Evolutionary conservation across 2,797 vertebrate species (phyloP).

Genomic region (Dromococcyx pavoninus): DNA sequence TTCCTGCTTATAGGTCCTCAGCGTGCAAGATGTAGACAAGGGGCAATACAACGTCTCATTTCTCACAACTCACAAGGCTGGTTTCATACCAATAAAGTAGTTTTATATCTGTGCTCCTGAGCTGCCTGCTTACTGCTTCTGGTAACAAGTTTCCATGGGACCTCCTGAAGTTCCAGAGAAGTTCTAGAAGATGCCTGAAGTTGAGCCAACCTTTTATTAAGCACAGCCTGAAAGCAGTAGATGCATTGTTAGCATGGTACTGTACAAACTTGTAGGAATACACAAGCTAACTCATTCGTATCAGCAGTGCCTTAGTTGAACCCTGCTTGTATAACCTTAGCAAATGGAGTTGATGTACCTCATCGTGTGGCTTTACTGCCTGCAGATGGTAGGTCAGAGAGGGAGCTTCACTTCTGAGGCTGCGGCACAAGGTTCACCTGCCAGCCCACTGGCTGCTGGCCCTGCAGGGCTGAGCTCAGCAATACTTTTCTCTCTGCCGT

Average conservation of each 20-base stretch:
- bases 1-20: not conserved
- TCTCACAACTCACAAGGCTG: not conserved
- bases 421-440: not conserved
- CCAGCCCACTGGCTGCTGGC: not conserved
- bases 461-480: not conserved
- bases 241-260: not conserved
- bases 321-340: not conserved
- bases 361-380: not conserved
- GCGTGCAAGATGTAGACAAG: not conserved
- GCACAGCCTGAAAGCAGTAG: not conserved
- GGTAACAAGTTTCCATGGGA: not conserved
- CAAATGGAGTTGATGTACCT: fast-evolving
- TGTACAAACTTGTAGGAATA: not conserved
- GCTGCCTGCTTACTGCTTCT: fast-evolving
- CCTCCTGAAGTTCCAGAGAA: not conserved
- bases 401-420: not conserved
- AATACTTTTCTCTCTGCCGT: not conserved
- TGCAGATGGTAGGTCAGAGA: not conserved
- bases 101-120: not conserved
- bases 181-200: not conserved
- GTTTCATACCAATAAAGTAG: not conserved
- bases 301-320: not conserved
- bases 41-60: not conserved
- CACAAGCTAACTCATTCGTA: not conserved
- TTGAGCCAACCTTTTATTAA: not conserved